Evolutionary conservation across 2,888 invertebrate genomes (phyloP).

Genomic region (Machimus rusticus): DNA sequence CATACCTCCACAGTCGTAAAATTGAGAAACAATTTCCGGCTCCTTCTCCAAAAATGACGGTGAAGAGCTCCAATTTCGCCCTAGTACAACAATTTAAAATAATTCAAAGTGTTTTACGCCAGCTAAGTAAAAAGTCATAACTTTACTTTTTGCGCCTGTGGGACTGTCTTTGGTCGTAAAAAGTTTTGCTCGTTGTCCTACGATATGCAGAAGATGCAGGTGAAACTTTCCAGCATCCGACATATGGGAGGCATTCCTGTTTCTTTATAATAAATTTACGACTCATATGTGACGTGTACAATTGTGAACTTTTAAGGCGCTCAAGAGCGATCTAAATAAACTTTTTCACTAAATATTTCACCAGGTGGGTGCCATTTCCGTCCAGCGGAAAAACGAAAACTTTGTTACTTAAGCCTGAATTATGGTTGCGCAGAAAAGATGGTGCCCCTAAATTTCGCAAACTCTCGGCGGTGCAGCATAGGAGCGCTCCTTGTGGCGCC

Average conservation of each 20-base stretch:
- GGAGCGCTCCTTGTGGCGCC: constrained; percentile 16
- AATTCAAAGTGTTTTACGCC: neutral
- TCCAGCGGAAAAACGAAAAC: neutral
- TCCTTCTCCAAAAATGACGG: neutral
- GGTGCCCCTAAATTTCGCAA: constrained; percentile 26
- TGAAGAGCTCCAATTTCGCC: neutral
- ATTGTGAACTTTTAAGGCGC: constrained; percentile 34
- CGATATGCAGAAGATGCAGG: neutral
- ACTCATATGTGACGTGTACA: constrained; percentile 30
- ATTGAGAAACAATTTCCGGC: neutral
- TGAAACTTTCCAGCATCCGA: neutral
- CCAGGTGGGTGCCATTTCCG: constrained; percentile 26
- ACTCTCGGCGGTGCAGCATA: neutral
- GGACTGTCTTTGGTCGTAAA: neutral
- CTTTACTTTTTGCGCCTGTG: neutral
- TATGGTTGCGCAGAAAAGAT: constrained; percentile 34
- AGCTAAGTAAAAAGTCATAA: neutral
- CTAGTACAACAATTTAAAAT: neutral
- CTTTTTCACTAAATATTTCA: constrained; percentile 41
- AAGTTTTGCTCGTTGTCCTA: neutral
- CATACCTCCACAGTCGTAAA: neutral
- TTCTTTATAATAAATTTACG: constrained; percentile 20
- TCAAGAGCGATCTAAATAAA: constrained; percentile 35
- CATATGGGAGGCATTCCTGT: neutral
- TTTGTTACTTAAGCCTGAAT: constrained; percentile 35